Base-by-base conservation (phyloP, 35 echinoderm and acorn worm genomes). In the Ptychodera flava region DNA sequence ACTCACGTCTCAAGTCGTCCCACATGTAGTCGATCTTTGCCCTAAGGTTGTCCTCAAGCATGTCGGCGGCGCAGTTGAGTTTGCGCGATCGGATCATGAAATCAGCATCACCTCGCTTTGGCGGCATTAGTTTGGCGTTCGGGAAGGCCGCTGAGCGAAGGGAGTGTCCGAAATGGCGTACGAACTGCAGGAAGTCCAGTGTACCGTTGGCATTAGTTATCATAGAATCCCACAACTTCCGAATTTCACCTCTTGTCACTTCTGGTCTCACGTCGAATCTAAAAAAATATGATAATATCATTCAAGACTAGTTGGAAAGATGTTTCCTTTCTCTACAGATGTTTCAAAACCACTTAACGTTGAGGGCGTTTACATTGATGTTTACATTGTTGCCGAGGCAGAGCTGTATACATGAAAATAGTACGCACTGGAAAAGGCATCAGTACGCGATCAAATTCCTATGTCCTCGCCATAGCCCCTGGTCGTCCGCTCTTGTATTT, bases 11-110 rank as follows among this genome's bases (percentile, higher is more conserved):
- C 1, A 97, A 86, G 79, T 97, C 95, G 85, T 97, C 89, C 95
- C 95, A 97, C 83, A 87, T 91, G 84, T 97, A 97, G 31, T 97
- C 95, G n/a, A 97, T 88, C 90, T 97, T 97, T 90, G 95, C 94
- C 32, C 95, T 89, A 2, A 97, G 84, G 64, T 94, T 97, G 34
- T 97, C 95, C 85, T 97, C 95, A 37, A 97, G 86, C 95, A 97
- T 97, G 37, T 97, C 95, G 16, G 92, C 87, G 64, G 92, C 95
- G 87, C 95, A 97, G 87, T 97, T 97, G 35, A 97, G 88, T 79
- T 97, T 97, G 33, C 95, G 35, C 1, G 95, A 97, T 16, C 95
- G 35, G 33, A 97, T 94, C 76, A 97, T 76, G 91, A 94, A 97
- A 53, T 97, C 95, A 0, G 90, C 91, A 36, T 97, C 95, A 30